Evolutionary conservation across 2,888 invertebrate genomes (phyloP).

Genomic region (Gari tellinella): DNA sequence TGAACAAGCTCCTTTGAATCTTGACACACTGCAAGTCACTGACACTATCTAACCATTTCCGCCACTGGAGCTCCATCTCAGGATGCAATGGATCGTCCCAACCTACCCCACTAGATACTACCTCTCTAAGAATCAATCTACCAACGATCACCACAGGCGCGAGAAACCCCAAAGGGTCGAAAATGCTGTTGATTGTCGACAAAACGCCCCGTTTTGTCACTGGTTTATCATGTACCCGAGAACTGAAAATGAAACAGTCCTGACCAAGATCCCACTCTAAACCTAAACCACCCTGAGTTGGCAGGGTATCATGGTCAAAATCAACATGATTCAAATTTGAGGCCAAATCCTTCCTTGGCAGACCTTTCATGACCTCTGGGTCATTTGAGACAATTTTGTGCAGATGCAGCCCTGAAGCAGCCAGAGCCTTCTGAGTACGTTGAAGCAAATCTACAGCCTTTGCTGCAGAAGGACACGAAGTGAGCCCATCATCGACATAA

Average conservation of each 20-base stretch:
- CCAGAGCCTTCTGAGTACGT: conserved; percentile 9
- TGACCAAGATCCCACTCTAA: conserved; percentile 8
- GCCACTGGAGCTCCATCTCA: conserved; percentile 7
- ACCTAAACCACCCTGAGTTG: conserved; percentile 15
- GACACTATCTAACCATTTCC: conserved; percentile 7
- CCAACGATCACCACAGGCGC: conserved; percentile 5
- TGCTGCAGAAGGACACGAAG: conserved; percentile 21
- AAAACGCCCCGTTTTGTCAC: conserved; percentile 12
- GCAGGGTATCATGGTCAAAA: conserved; percentile 15
- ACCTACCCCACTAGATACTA: neutral
- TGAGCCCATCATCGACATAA: conserved; percentile 63
- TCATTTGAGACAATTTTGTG: conserved; percentile 19
- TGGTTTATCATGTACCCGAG: conserved; percentile 4
- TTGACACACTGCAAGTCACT: conserved; percentile 10
- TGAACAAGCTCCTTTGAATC: conserved; percentile 7
- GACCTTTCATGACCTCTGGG: conserved; percentile 17
- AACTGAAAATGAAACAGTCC: conserved; percentile 17
- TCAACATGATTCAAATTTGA: conserved; percentile 11
- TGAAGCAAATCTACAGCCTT: conserved; percentile 24
- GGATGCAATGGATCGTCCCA: conserved; percentile 13
- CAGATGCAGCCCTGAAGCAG: conserved; percentile 3
- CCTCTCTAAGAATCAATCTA: conserved; percentile 20
- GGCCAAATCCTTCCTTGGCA: conserved; percentile 8
- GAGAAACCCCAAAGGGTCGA: conserved; percentile 15
- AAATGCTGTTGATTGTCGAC: conserved; percentile 15